Base-by-base conservation (phyloP, 2,888 invertebrate genomes). In the Drosophila trichaetosa region DNA sequence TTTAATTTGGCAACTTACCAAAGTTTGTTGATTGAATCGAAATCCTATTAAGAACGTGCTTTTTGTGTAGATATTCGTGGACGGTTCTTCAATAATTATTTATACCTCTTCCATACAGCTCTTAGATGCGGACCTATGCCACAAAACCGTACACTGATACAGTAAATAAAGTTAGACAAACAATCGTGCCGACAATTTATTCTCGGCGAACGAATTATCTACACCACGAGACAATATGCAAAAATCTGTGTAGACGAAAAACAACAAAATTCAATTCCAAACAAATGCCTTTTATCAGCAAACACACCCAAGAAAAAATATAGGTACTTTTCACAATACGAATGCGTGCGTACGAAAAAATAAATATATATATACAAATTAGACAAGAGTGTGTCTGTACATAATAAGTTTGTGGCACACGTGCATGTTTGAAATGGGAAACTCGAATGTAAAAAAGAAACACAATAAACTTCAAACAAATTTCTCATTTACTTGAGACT, bases 91-190 rank as follows among this genome's bases (percentile, higher is more conserved):
- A 48, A 40, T 24, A 34, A 33, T 21, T 51, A 24, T 38, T 53
- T 34, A 54, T 34, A 18, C 27, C 38, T 52, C 21, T 24, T 36
- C 29, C 49, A 29, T 34, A 27, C 18, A 61, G 54, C 40, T 63
- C 24, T 64, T 62, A 33, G 38, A 40, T 21, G 27, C 18, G 38
- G 7, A n/a, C 18, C 27, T 29, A 51, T n/a, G 27, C 51, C 38
- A 27, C 31, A 27, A 40, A 46, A 48, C 61, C n/a, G 40, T n/a
- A 40, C 66, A 21, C 68, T 61, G 63, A 58, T 62, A 65, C 40
- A 58, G 64, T 64, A 56, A 76, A 67, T 52, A 72, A 52, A 69
- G 54, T 59, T 53, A 77, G 61, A 57, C 79, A 67, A 66, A 63
- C 13, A 64, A 73, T 54, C 59, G 60, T 42, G 65, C 61, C 67